Percentiles rank a stretch among this genome's conserved stretches.
Conservation (phyloP, 2,888 invertebrate species). For the Tipula lateralis region DNA sequence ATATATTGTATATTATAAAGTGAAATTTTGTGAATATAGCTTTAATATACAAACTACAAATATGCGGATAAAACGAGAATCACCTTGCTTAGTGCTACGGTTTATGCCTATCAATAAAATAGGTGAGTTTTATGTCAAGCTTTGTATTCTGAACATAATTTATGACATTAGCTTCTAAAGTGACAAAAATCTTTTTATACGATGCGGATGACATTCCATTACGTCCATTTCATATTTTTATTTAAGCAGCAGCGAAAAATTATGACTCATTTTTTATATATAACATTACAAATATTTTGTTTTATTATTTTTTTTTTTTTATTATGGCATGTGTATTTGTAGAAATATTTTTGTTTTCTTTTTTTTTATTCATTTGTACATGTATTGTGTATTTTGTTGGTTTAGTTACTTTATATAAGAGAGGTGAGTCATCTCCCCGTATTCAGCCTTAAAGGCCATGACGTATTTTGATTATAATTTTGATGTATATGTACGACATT, state of each 20-base stretch:
- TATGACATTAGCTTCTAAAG: neutral
- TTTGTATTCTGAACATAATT: neutral
- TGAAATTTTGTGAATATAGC: neutral
- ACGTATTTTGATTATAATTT: constrained; percentile 25
- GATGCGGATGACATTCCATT: constrained; percentile 24
- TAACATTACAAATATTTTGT: constrained; percentile 24
- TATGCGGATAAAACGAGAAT: constrained; percentile 63
- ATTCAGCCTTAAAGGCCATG: constrained; percentile 29
- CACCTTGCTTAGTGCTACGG: constrained; percentile 59
- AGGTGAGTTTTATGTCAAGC: constrained; percentile 37
- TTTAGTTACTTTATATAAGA: constrained; percentile 19
- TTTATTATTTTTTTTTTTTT: neutral
- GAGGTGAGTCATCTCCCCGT: constrained; percentile 15
- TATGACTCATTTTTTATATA: constrained; percentile 21
- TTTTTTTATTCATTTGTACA: neutral
- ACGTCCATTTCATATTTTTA: neutral
- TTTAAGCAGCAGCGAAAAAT: constrained; percentile 19
- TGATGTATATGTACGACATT: neutral
- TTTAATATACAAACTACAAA: constrained; percentile 36
- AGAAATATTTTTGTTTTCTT: constrained; percentile 13
- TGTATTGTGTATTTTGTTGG: constrained; percentile 4
- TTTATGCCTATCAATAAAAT: constrained; percentile 53
- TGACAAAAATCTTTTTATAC: neutral
- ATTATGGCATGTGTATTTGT: constrained; percentile 19
- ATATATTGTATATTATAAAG: neutral